Percentiles rank a stretch among this genome's conserved stretches.
Conservation (phyloP, 2,888 invertebrate species). For the Cheilosia variabilis region DNA sequence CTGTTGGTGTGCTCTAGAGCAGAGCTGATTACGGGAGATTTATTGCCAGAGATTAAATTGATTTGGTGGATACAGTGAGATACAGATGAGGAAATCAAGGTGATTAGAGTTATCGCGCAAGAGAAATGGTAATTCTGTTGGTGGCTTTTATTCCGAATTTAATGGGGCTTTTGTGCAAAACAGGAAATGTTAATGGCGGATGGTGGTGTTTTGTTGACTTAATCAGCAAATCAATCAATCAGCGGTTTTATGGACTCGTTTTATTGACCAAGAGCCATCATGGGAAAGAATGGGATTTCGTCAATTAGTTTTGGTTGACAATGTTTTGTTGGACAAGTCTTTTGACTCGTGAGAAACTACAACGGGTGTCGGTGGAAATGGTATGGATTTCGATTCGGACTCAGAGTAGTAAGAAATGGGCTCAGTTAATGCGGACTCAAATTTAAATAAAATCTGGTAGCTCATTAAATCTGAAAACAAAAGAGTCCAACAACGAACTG, state of each 20-base stretch:
- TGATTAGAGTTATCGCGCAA: conserved; percentile 25
- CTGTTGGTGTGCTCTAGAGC: conserved; percentile 14
- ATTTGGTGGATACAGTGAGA: conserved; percentile 53
- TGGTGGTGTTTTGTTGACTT: conserved; percentile 20
- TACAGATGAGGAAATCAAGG: conserved; percentile 33
- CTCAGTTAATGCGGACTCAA: not conserved
- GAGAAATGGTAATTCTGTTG: conserved; percentile 31
- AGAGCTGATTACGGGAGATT: conserved; percentile 36
- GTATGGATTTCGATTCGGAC: not conserved
- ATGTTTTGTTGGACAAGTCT: not conserved
- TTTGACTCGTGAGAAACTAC: conserved; percentile 13
- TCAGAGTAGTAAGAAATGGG: not conserved
- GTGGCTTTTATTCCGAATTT: conserved; percentile 32
- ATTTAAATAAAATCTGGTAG: not conserved
- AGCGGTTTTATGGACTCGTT: conserved; percentile 11
- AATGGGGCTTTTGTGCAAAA: conserved; percentile 55
- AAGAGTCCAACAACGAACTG: conserved; percentile 1
- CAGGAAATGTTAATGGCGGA: conserved; percentile 18
- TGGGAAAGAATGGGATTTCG: conserved; percentile 9
- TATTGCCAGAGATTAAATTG: conserved; percentile 56
- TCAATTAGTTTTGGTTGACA: conserved; percentile 10
- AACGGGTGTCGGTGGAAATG: too few species aligned
- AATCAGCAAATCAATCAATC: conserved; percentile 37
- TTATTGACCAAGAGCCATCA: not conserved
- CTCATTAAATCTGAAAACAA: not conserved